Evolutionary conservation across 2,113 vertebrate species (phyloP).

Genomic region (Galeopterus variegatus): DNA sequence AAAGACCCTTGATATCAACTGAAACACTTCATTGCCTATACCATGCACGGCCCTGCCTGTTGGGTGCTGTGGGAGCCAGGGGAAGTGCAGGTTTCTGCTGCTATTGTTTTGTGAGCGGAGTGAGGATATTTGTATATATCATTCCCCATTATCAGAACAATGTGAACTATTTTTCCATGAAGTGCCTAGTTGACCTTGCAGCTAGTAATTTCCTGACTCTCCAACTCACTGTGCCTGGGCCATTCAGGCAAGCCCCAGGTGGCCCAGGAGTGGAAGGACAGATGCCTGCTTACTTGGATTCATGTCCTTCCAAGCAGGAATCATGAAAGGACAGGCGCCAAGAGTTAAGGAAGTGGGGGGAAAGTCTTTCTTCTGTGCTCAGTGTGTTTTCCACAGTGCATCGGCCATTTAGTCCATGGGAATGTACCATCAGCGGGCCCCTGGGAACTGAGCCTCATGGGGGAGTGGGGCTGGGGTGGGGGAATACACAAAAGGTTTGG

Average conservation of each 20-base stretch:
- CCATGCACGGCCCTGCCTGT: not conserved
- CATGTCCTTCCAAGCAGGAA: conserved; percentile 69
- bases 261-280: not conserved
- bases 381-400: not conserved
- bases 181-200: conserved; percentile 28
- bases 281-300: conserved; percentile 35
- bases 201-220: conserved; percentile 75
- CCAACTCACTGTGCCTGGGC: not conserved
- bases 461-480: fast-evolving
- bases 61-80: not conserved
- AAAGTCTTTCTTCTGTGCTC: conserved; percentile 16
- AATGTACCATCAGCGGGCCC: not conserved
- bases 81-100: not conserved
- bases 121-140: not conserved
- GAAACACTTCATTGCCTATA: not conserved
- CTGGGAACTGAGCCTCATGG: fast-evolving
- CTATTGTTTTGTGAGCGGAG: not conserved
- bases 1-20: not conserved
- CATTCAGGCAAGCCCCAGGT: conserved; percentile 61
- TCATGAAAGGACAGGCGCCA: not conserved
- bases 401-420: not conserved
- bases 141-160: conserved; percentile 62
- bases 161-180: conserved; percentile 64
- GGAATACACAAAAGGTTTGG: not conserved
- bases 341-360: conserved; percentile 45